A percentile compares a stretch with the other conserved stretches of the same genome.
These are phyloP conservation scores for Micronisus gabar DNA, from an alignment of 2,113 vertebrate species.

Conservation along the genomic window DNA sequence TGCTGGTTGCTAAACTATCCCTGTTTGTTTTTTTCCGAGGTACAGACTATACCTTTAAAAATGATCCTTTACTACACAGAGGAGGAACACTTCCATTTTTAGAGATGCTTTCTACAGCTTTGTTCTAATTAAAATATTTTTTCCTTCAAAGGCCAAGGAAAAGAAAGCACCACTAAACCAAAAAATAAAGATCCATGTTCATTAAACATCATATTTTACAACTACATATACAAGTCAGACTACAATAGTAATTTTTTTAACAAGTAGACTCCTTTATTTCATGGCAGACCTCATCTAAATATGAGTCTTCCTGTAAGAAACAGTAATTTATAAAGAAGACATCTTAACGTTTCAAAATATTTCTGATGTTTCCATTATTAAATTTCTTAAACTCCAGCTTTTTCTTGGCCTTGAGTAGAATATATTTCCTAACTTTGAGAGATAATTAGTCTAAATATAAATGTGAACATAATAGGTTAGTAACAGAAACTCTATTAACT, in stretches of 20 bases:
- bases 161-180: not conserved
- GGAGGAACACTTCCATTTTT: not conserved
- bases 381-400: not conserved
- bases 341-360: not conserved
- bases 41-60: not conserved
- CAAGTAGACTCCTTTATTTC: not conserved
- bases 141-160: not conserved
- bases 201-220: not conserved
- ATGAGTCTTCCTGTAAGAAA: not conserved
- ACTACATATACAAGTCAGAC: not conserved
- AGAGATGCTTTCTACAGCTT: not conserved
- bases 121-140: not conserved
- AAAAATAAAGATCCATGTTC: not conserved
- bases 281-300: not conserved
- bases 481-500: not conserved
- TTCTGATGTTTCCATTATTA: not conserved
- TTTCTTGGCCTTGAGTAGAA: not conserved
- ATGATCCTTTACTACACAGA: not conserved
- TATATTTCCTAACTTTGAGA: not conserved
- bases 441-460: not conserved
- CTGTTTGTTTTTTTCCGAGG: not conserved
- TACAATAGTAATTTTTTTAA: not conserved
- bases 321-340: not conserved
- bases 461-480: not conserved
- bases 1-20: not conserved